Evolutionary conservation across 2,888 invertebrate genomes (phyloP).

Genomic region (Smittia aterrima): DNA sequence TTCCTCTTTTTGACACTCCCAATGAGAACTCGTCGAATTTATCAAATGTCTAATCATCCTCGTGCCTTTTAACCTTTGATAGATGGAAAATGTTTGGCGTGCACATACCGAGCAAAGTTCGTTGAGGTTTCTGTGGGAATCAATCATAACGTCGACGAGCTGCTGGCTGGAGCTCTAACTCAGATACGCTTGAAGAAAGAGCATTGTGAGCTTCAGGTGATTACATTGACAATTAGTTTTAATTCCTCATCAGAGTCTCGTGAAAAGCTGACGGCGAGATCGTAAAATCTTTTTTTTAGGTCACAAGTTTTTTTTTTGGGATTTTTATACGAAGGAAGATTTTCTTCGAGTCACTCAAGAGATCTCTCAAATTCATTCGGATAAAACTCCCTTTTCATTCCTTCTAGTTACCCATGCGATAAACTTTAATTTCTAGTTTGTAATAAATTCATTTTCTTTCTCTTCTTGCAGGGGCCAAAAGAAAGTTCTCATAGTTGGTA

Average conservation of each 20-base stretch:
- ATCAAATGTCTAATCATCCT: neutral
- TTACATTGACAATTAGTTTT: neutral
- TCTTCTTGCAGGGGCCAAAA: slow-evolving; percentile 49
- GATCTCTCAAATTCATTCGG: too few species aligned
- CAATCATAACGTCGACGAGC: slow-evolving; percentile 94
- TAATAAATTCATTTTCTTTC: neutral
- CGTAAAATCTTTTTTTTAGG: neutral
- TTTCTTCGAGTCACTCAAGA: too few species aligned
- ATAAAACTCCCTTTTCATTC: too few species aligned
- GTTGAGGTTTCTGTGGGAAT: slow-evolving; percentile 95
- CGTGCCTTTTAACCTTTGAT: slow-evolving; percentile 47
- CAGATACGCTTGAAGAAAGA: slow-evolving; percentile 83
- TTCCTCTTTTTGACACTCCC: too few species aligned
- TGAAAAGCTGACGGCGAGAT: neutral
- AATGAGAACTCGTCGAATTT: too few species aligned
- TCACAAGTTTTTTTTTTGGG: neutral
- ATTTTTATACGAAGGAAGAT: neutral
- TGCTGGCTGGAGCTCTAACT: slow-evolving; percentile 87
- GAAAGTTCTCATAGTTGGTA: slow-evolving; percentile 67
- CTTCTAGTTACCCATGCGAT: too few species aligned
- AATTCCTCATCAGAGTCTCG: neutral
- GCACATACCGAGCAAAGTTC: slow-evolving; percentile 88
- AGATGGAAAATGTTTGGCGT: slow-evolving; percentile 93
- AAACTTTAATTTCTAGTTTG: too few species aligned
- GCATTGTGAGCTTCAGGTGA: slow-evolving; percentile 57